Conservation (phyloP, 2,797 vertebrate species). For the Propithecus deckenii region DNA sequence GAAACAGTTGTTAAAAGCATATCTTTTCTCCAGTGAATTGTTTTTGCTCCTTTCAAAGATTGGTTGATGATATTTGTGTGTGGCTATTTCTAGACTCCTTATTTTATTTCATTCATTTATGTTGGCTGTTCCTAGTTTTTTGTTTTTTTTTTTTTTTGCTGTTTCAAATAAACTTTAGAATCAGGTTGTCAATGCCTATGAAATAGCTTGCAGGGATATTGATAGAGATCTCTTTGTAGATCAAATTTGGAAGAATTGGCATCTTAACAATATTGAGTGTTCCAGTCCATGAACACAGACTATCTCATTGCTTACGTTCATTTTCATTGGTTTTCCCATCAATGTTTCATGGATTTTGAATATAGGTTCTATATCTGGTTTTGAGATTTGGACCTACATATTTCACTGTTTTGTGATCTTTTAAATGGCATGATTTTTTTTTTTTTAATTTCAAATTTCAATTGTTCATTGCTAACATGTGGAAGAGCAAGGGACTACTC, state of each 20-base stretch:
- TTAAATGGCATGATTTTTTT: neutral
- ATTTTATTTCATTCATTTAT: neutral
- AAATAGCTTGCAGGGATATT: neutral
- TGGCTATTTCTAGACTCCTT: neutral
- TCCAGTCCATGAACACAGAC: neutral
- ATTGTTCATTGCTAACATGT: no score
- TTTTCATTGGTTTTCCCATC: neutral
- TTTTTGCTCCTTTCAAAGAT: neutral
- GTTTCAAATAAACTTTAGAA: neutral
- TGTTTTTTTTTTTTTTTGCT: no score
- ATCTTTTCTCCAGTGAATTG: neutral
- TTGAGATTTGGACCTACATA: no score
- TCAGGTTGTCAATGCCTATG: neutral
- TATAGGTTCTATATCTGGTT: neutral
- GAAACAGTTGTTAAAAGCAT: neutral
- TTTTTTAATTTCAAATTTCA: no score
- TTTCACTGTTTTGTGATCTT: neutral
- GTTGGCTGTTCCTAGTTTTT: neutral
- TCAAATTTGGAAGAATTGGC: neutral
- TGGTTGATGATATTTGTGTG: neutral
- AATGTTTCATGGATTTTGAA: neutral
- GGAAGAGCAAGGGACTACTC: no score
- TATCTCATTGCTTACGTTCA: neutral
- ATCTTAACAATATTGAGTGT: neutral
- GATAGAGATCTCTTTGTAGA: neutral